A percentile compares a stretch with the other conserved stretches of the same genome.
Conservation (phyloP, 2,797 vertebrate species). For the Dendrocincla tyrannina region DNA sequence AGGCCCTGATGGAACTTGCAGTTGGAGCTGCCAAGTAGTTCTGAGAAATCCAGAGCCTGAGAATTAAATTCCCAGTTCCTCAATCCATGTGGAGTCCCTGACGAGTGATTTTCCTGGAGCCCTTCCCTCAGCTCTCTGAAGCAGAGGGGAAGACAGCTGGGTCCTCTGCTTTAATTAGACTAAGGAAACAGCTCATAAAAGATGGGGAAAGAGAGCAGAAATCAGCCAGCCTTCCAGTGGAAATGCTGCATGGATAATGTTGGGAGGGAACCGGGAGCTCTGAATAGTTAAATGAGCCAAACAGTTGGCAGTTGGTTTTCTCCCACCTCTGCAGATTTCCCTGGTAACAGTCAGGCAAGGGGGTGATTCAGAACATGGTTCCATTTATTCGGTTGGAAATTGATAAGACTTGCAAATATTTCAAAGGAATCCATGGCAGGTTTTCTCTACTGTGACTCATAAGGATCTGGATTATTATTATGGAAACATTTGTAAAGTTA, state of each 20-base stretch:
- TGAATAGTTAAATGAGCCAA: neutral
- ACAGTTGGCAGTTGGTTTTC: neutral
- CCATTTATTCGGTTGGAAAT: neutral
- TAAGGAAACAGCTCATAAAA: neutral
- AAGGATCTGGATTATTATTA: neutral
- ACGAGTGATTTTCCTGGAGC: slow-evolving; percentile 17
- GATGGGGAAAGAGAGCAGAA: neutral
- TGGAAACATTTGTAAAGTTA: slow-evolving; percentile 17
- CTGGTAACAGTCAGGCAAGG: neutral
- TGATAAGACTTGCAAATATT: neutral
- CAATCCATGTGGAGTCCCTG: neutral
- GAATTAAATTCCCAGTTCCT: neutral
- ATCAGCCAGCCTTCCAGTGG: neutral
- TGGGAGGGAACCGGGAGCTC: neutral
- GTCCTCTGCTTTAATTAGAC: slow-evolving; percentile 36
- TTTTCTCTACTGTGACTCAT: neutral
- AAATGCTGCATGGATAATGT: slow-evolving; percentile 3
- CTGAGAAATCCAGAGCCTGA: neutral
- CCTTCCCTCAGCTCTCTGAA: neutral
- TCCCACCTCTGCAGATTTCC: neutral
- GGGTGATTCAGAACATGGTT: neutral
- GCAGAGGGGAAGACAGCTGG: slow-evolving; percentile 8
- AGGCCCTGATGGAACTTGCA: neutral
- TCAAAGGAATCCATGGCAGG: neutral
- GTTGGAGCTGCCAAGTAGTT: neutral